Evolutionary conservation across 35 echinoderm and acorn worm genomes (phyloP).

Genomic region (Strongylocentrotus purpuratus): DNA sequence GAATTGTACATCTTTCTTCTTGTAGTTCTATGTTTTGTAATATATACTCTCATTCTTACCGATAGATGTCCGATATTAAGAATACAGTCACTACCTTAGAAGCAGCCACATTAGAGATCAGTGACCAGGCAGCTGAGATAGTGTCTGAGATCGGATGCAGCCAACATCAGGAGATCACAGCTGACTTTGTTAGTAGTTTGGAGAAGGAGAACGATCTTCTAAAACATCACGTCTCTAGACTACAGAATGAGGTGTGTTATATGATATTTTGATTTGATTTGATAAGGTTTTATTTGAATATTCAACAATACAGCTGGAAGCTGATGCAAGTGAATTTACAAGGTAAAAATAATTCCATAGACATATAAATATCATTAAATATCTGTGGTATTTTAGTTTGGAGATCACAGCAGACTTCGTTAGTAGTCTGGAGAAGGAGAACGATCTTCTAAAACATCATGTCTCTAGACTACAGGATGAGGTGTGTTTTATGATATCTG

Average conservation of each 20-base stretch:
- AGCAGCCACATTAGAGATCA: slow-evolving; percentile 56
- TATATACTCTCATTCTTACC: background rate
- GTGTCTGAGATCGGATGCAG: slow-evolving; percentile 70
- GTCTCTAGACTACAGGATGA: slow-evolving; percentile 48
- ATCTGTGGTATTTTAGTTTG: background rate
- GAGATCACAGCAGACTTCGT: slow-evolving; percentile 72
- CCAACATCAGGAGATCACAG: slow-evolving; percentile 68
- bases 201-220: slow-evolving; percentile 78
- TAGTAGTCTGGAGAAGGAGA: slow-evolving; percentile 67
- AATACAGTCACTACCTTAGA: slow-evolving; percentile 73
- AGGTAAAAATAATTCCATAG: no score
- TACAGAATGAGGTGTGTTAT: no score
- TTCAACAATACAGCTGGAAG: no score
- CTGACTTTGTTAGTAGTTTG: slow-evolving; percentile 60
- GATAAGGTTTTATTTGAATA: no score
- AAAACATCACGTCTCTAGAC: slow-evolving; percentile 57
- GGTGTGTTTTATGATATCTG: slow-evolving; percentile 12
- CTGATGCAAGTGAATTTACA: no score
- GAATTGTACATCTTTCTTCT: no score
- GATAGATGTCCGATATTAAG: slow-evolving; percentile 81
- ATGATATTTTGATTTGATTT: no score
- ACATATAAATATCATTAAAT: no score
- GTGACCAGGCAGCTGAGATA: slow-evolving; percentile 71
- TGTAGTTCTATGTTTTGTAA: background rate
- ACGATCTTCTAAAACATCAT: slow-evolving; percentile 59